Conservation (phyloP, 2,888 invertebrate genomes). For the Tenodera sinensis region DNA sequence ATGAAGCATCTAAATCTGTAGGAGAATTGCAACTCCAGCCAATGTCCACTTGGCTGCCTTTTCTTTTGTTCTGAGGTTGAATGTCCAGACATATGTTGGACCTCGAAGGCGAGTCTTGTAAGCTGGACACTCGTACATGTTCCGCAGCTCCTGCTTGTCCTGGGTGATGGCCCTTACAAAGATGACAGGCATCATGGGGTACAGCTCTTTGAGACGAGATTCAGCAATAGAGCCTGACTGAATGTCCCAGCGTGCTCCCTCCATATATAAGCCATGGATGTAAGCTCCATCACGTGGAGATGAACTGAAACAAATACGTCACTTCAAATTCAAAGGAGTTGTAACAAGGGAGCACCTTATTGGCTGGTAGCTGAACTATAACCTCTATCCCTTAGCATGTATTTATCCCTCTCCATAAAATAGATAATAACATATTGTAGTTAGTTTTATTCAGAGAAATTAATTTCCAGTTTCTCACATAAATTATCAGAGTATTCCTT, state of each 20-base stretch:
- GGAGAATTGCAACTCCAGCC: slow-evolving; percentile 85
- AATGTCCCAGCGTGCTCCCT: slow-evolving; percentile 91
- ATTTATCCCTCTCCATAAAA: too few relatives aligned
- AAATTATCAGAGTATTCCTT: too few relatives aligned
- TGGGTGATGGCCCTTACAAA: slow-evolving; percentile 81
- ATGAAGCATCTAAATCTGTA: slow-evolving; percentile 42
- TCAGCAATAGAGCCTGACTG: slow-evolving; percentile 74
- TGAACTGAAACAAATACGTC: slow-evolving; percentile 47
- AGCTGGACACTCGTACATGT: slow-evolving; percentile 88
- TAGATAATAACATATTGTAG: too few relatives aligned
- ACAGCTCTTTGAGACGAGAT: slow-evolving; percentile 83
- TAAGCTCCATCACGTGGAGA: slow-evolving; percentile 90
- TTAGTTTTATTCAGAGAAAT: too few relatives aligned
- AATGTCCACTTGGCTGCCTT: slow-evolving; percentile 89
- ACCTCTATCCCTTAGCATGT: too few relatives aligned
- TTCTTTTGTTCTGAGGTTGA: slow-evolving; percentile 85
- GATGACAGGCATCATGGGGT: slow-evolving; percentile 86
- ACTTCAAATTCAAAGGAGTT: too few relatives aligned
- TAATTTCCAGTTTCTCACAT: too few relatives aligned
- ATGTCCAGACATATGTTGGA: slow-evolving; percentile 93
- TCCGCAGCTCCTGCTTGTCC: slow-evolving; percentile 84
- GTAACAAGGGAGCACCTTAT: too few relatives aligned
- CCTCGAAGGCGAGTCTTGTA: slow-evolving; percentile 88
- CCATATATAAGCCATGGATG: slow-evolving; percentile 85
- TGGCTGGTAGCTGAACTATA: too few relatives aligned